A percentile compares a stretch with the other conserved stretches of the same genome.
Evolutionary conservation across 2,113 vertebrate species (phyloP).

Genomic region (Corythornis cristatus): DNA sequence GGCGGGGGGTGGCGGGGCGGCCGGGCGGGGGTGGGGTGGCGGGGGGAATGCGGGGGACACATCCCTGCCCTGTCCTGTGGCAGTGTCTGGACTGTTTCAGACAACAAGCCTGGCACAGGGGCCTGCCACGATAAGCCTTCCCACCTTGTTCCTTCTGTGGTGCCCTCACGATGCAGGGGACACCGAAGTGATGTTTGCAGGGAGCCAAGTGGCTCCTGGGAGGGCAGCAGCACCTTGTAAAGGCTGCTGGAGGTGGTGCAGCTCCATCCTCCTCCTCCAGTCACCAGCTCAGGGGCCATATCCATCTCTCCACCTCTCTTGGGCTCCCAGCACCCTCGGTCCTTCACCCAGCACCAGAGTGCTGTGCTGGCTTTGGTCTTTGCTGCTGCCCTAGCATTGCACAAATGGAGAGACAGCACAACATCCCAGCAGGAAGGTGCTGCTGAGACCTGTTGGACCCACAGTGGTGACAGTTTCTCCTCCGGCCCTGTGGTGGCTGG

Average conservation of each 20-base stretch:
- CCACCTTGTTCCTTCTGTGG: fast-evolving
- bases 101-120: not conserved
- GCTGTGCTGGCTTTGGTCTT: not conserved
- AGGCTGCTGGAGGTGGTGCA: fast-evolving
- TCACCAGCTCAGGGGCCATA: fast-evolving
- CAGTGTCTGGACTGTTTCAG: not conserved
- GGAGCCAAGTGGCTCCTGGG: not conserved
- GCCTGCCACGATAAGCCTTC: not conserved
- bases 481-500: too few species aligned
- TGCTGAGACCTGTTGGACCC: not conserved
- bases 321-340: not conserved
- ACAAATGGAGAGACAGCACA: fast-evolving
- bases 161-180: not conserved
- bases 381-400: not conserved
- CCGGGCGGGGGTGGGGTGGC: too few species aligned
- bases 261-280: not conserved
- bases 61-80: fast-evolving
- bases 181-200: not conserved
- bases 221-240: not conserved
- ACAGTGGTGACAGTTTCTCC: too few species aligned
- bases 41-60: fast-evolving
- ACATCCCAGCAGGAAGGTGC: not conserved
- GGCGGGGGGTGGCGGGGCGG: too few species aligned
- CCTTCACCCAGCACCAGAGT: not conserved
- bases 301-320: not conserved